These are phyloP conservation scores for Plotosus lineatus DNA, from an alignment of 2,113 vertebrate species.

Conservation along the genomic window DNA sequence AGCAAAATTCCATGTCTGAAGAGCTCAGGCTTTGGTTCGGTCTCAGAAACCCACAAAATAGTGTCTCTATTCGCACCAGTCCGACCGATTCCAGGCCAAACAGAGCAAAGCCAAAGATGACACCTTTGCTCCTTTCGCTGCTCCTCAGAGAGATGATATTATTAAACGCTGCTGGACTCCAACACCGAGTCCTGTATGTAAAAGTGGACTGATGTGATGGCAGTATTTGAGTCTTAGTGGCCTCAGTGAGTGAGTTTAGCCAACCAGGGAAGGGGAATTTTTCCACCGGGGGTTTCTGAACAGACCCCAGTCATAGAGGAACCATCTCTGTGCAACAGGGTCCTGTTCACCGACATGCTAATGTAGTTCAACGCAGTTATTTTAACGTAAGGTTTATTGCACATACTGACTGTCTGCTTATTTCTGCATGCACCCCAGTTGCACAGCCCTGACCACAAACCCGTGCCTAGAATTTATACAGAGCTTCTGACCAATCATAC, in stretches of 20 bases:
- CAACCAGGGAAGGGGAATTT: neutral
- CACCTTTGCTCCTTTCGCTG: conserved; percentile 60
- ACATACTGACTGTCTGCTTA: conserved; percentile 3
- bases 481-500: neutral
- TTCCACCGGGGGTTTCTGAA: conserved; percentile 27
- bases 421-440: neutral
- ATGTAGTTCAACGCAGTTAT: conserved; percentile 11
- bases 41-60: conserved; percentile 19
- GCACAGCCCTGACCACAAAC: conserved; percentile 7
- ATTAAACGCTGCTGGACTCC: conserved; percentile 31
- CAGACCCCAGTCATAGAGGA: conserved; percentile 12
- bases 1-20: neutral
- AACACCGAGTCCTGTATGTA: conserved; percentile 52
- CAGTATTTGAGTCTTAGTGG: conserved; percentile 10
- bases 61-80: conserved; percentile 20
- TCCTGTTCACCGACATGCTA: conserved; percentile 32
- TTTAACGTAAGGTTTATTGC: conserved; percentile 17
- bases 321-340: conserved; percentile 14
- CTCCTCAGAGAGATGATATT: conserved; percentile 45
- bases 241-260: neutral
- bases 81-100: conserved; percentile 23
- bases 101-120: conserved; percentile 60
- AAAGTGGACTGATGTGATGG: conserved; percentile 30
- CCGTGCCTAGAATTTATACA: neutral
- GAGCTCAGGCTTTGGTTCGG: conserved; percentile 3